A percentile compares a stretch with the other conserved stretches of the same genome.
phyloP scores from a whole-genome alignment of 2,888 invertebrate species.

The Platycheirus rosarum region DNA sequence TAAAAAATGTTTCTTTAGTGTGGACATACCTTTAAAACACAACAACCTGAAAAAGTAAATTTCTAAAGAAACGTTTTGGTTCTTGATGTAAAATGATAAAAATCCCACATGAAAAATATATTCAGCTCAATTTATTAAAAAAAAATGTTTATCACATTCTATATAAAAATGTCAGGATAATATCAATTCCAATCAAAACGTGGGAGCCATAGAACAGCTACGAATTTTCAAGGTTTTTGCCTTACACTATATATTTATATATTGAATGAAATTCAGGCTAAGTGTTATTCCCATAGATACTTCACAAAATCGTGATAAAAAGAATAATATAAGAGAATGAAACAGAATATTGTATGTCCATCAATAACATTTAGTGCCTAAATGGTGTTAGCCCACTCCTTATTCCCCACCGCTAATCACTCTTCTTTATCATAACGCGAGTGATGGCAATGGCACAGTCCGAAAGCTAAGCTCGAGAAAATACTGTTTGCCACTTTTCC shows the following conservation, averaged over 20 bases:
- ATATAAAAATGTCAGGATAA: not conserved
- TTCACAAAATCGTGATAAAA: not conserved
- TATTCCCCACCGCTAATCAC: not conserved
- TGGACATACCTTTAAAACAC: too few relatives aligned
- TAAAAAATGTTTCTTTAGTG: too few relatives aligned
- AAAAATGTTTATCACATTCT: too few relatives aligned
- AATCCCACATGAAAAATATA: too few relatives aligned
- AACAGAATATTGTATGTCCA: slow-evolving; percentile 54
- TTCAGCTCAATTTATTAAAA: too few relatives aligned
- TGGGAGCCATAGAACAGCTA: not conserved
- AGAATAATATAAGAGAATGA: not conserved
- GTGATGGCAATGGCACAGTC: too few relatives aligned
- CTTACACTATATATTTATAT: not conserved
- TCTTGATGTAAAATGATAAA: too few relatives aligned
- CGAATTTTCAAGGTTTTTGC: too few relatives aligned
- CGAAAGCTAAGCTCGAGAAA: not conserved
- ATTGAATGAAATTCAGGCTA: not conserved
- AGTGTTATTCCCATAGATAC: not conserved
- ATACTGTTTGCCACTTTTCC: slow-evolving; percentile 2
- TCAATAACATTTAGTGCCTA: slow-evolving; percentile 60
- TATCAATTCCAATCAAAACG: not conserved
- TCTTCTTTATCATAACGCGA: too few relatives aligned
- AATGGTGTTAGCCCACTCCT: slow-evolving; percentile 58
- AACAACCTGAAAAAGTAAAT: too few relatives aligned
- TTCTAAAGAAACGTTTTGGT: too few relatives aligned